Conservation (phyloP, 2,888 invertebrate genomes). For the Platypus cylindrus region DNA sequence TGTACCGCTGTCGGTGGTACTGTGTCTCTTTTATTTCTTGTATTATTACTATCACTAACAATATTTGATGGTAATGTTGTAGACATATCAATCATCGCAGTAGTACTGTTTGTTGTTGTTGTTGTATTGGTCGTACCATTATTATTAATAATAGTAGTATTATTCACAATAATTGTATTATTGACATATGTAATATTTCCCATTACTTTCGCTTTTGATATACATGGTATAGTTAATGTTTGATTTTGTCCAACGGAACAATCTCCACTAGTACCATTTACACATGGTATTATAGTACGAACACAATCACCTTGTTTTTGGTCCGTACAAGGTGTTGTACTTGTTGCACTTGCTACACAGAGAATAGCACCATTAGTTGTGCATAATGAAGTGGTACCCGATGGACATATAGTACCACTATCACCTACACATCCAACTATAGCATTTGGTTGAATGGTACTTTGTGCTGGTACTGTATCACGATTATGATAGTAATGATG, state of each 20-base stretch:
- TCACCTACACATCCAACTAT: constrained; percentile 29
- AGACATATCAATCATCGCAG: constrained; percentile 1
- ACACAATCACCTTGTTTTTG: constrained; percentile 26
- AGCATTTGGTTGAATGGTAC: constrained; percentile 27
- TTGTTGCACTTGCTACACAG: constrained; percentile 28
- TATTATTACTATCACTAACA: constrained; percentile 4
- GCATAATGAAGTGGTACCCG: constrained; percentile 30
- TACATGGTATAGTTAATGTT: constrained; percentile 27
- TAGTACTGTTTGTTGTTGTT: constrained; percentile 4
- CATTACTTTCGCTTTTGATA: constrained; percentile 26
- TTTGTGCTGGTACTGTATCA: constrained; percentile 23
- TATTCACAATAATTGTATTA: constrained; percentile 19
- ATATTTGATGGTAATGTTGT: neutral
- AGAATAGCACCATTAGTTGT: constrained; percentile 32
- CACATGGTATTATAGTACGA: constrained; percentile 27
- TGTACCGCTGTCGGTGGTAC: constrained; percentile 6
- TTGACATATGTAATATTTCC: constrained; percentile 23
- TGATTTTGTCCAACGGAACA: constrained; percentile 20
- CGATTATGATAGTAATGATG: constrained; percentile 32
- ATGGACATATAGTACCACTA: constrained; percentile 28
- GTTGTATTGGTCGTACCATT: constrained; percentile 6
- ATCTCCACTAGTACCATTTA: constrained; percentile 25
- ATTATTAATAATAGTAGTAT: constrained; percentile 14
- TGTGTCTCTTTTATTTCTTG: constrained; percentile 13
- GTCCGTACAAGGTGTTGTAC: constrained; percentile 28